Base-by-base conservation (phyloP, 2,888 invertebrate species). In the Leptinotarsa peninsularis region DNA sequence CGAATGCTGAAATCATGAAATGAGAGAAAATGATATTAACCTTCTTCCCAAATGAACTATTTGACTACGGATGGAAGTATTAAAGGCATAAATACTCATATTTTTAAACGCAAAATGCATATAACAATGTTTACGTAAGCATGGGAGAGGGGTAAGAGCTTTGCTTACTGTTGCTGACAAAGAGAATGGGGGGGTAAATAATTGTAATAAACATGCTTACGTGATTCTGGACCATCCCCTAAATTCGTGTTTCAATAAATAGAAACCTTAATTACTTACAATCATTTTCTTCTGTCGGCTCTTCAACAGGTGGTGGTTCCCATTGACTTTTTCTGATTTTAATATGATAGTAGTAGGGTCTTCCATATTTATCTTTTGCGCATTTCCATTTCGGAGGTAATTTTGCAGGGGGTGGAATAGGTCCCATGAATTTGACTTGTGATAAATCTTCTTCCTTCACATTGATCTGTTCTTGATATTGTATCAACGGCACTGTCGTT, bases 331-430 rank as follows among this genome's bases (percentile, higher is more conserved):
- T 90, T 10, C 95, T 90, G 68, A 93, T 90, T 87, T 93, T 94
- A 2, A 93, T 90, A 87, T 98, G 97, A 89, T 98, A 99, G 89
- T 97, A 99, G 88, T 98, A 98, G 0, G 93, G 91, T 79, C 96
- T 92, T 0, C 98, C 98, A 72, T 94, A 93, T 3, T 91, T 89
- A 86, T 98, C 97, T 77, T 91, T 90, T 0, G 96, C 94, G 82
- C 93, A 94, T 83, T 95, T 95, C 98, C 98, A 99, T 85, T 94
- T 92, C 0, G 94, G 94, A 0, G 97, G 96, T 75, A 98, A 88
- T 81, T 93, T 91, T 49, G 91, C 90, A 0, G 90, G 90, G 0
- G 91, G 89, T 17, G 88, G 88, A 73, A 88, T 88, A 1, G 88
- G 88, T 13, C 88, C 88, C 80, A 86, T 84, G 80, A 89, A 89